Base-by-base conservation (phyloP, 2,113 vertebrate species). In the Bagarius yarrelli region DNA sequence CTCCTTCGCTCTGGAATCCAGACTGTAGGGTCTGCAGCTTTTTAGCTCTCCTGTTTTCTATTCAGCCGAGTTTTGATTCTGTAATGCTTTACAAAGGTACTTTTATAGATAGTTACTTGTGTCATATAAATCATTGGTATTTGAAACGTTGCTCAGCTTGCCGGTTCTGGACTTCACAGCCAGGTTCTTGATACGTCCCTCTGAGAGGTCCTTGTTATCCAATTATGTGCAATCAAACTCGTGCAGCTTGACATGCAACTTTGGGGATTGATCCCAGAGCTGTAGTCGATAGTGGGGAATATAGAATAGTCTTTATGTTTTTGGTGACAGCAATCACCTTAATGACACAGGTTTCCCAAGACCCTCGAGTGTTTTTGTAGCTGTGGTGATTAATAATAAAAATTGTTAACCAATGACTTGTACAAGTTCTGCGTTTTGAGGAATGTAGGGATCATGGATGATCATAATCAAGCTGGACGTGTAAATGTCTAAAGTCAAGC, bases 1-100 rank as follows among this genome's bases (percentile, higher is more conserved):
- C 87, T 67, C 76, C 82, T 87, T 80, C 83, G 82, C 78, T 76
- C 82, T 83, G 83, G 59, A 83, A 80, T 83, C 71, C 50, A 73
- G 13, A 36, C 59, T 19, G 52, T n/a, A n/a, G 27, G 67, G 8
- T 75, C 32, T 53, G 16, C 47, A 32, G 16, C 69, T 30, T 30
- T 71, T 27, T 23, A 15, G 27, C n/a, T 71, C 6, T 40, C 53
- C 72, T 34, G 30, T 27, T 56, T 32, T 32, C n/a, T 47, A 15
- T 16, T 15, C n/a, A 25, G 67, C 67, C 67, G 47, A 57, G 66
- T 70, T 55, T n/a, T 57, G 59, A 32, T 57, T 57, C 44, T 67
- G 5, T 81, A 32, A 25, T 61, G 56, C 32, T 53, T 44, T 23
- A 60, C 36, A n/a, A 21, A 67, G 32, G 53, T 59, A 50, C 57